These are phyloP conservation scores for Spea hammondii DNA, from an alignment of 2,797 vertebrate genomes.

Conservation along the genomic window DNA sequence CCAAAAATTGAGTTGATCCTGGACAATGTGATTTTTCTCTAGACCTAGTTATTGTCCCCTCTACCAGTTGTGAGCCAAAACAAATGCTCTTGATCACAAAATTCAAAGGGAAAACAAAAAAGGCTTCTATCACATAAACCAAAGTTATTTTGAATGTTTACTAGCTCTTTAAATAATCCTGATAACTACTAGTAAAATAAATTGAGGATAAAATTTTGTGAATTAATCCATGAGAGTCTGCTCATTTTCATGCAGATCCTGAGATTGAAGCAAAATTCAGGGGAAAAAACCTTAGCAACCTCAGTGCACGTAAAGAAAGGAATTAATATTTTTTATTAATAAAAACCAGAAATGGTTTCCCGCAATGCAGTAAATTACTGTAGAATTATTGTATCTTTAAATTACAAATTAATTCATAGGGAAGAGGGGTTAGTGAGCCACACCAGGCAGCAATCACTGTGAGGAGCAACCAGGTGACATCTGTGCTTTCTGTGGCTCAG, in stretches of 20 bases:
- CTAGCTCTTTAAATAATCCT: too few relatives aligned
- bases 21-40: too few relatives aligned
- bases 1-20: too few relatives aligned
- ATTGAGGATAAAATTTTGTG: too few relatives aligned
- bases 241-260: neutral
- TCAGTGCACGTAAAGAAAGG: neutral
- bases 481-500: neutral
- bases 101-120: too few relatives aligned
- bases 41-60: too few relatives aligned
- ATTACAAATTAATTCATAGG: neutral
- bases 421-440: neutral
- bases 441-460: neutral
- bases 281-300: neutral
- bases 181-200: too few relatives aligned
- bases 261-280: neutral
- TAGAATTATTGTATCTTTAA: neutral
- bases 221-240: too few relatives aligned
- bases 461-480: slow-evolving; percentile 1
- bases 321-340: neutral
- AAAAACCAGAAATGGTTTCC: neutral
- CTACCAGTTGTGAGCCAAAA: too few relatives aligned
- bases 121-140: too few relatives aligned
- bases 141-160: too few relatives aligned
- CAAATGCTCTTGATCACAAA: too few relatives aligned
- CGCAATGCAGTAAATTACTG: neutral